A percentile compares a stretch with the other conserved stretches of the same genome.
Evolutionary conservation across 2,797 vertebrate species (phyloP).

Genomic region (Microhierax caerulescens): DNA sequence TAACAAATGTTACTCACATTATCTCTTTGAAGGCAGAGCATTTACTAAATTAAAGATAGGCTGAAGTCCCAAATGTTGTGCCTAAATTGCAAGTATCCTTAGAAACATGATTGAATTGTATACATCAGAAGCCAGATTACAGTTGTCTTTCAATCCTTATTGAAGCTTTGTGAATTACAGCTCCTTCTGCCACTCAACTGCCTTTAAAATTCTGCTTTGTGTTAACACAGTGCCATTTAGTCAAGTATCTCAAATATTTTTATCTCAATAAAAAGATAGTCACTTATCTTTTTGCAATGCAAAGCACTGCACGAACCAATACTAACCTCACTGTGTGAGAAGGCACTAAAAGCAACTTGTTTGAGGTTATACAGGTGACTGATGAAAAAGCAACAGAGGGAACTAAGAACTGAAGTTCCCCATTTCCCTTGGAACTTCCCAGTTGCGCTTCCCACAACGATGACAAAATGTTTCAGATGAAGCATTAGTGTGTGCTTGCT

Average conservation of each 20-base stretch:
- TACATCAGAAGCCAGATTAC: background rate
- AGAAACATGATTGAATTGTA: background rate
- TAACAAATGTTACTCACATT: background rate
- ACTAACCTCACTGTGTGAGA: background rate
- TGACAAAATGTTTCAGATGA: background rate
- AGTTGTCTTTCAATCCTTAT: background rate
- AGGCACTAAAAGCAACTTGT: background rate
- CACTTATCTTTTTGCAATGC: too few relatives aligned
- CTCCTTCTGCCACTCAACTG: background rate
- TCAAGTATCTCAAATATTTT: background rate
- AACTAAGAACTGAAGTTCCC: background rate
- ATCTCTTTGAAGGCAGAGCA: background rate
- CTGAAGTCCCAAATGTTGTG: background rate
- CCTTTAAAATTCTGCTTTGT: background rate
- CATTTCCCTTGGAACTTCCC: background rate
- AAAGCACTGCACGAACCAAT: background rate
- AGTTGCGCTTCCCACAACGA: fast-evolving
- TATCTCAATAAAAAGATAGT: too few relatives aligned
- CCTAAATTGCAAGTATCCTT: background rate
- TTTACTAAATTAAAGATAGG: background rate
- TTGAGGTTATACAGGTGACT: background rate
- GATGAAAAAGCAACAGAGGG: background rate
- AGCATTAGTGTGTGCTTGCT: background rate
- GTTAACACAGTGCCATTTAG: background rate
- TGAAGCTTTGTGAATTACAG: background rate